Conservation (phyloP, 2,888 invertebrate genomes). For the Chloroclysta siterata region DNA sequence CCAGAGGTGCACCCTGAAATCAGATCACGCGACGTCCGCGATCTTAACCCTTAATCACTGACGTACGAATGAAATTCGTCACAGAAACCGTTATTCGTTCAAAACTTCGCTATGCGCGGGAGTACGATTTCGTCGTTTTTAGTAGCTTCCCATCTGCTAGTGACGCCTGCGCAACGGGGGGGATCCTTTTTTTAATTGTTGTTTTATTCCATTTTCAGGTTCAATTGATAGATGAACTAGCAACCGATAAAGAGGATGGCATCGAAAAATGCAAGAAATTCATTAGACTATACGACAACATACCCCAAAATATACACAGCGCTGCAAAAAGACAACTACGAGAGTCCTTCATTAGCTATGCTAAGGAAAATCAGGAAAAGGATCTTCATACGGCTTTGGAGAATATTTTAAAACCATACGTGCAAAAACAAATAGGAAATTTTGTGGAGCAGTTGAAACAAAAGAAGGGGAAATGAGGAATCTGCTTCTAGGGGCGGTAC, state of each 20-base stretch:
- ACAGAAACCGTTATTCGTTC: too few relatives aligned
- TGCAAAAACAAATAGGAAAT: constrained; percentile 87
- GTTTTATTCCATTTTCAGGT: constrained; percentile 54
- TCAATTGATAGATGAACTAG: constrained; percentile 90
- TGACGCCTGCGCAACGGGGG: too few relatives aligned
- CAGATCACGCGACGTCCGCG: too few relatives aligned
- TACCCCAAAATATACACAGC: constrained; percentile 77
- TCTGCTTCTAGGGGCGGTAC: not conserved
- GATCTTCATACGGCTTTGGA: constrained; percentile 86
- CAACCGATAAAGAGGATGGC: constrained; percentile 86
- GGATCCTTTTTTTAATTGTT: too few relatives aligned
- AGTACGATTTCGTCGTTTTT: too few relatives aligned
- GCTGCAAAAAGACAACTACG: constrained; percentile 79
- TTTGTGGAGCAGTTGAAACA: constrained; percentile 88
- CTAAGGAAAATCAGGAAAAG: constrained; percentile 82
- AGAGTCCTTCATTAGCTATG: constrained; percentile 65
- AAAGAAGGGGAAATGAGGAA: constrained; percentile 53
- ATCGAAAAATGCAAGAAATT: constrained; percentile 86
- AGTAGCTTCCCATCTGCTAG: too few relatives aligned
- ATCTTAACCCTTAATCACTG: too few relatives aligned
- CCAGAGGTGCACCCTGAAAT: too few relatives aligned
- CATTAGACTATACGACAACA: constrained; percentile 85
- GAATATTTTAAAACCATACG: constrained; percentile 82
- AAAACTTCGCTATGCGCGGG: too few relatives aligned
- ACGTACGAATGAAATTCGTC: too few relatives aligned